phyloP scores from a whole-genome alignment of 2,888 invertebrate species.

The Galeopsomyia nigrocyanea region DNA sequence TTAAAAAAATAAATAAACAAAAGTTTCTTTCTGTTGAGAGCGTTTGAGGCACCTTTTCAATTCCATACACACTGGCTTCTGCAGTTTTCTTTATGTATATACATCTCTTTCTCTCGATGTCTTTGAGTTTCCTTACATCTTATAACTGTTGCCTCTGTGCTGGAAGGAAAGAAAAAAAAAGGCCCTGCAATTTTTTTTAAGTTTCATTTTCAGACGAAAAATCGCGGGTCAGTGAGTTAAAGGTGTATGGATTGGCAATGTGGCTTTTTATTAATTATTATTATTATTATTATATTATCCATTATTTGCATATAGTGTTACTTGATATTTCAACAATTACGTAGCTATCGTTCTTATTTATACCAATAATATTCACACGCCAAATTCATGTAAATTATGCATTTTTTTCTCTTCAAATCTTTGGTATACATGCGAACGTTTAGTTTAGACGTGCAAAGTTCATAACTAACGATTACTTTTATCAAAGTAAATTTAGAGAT shows the following conservation, averaged over 20 bases:
- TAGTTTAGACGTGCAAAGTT: neutral
- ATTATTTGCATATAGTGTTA: slow-evolving; percentile 34
- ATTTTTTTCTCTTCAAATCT: too few species aligned
- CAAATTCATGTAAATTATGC: too few species aligned
- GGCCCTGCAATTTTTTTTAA: slow-evolving; percentile 14
- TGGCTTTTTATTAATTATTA: slow-evolving; percentile 41
- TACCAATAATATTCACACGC: neutral
- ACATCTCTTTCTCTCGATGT: slow-evolving; percentile 12
- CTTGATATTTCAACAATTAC: slow-evolving; percentile 21
- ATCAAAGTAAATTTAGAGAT: neutral
- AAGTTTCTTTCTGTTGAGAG: slow-evolving; percentile 44
- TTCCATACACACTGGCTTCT: slow-evolving; percentile 34
- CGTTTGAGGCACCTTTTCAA: slow-evolving; percentile 40
- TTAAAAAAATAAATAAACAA: neutral
- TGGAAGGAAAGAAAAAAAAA: neutral
- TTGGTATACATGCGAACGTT: too few species aligned
- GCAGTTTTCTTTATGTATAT: neutral
- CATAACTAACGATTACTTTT: slow-evolving; percentile 20
- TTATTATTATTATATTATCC: slow-evolving; percentile 36
- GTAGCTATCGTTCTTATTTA: neutral
- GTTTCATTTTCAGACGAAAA: neutral
- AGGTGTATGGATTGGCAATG: slow-evolving; percentile 46
- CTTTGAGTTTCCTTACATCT: neutral
- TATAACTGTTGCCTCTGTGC: slow-evolving; percentile 5
- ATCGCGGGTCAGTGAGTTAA: slow-evolving; percentile 26